These are phyloP conservation scores for Alligator mississippiensis DNA, from an alignment of 2,113 vertebrate species.

Conservation along the genomic window DNA sequence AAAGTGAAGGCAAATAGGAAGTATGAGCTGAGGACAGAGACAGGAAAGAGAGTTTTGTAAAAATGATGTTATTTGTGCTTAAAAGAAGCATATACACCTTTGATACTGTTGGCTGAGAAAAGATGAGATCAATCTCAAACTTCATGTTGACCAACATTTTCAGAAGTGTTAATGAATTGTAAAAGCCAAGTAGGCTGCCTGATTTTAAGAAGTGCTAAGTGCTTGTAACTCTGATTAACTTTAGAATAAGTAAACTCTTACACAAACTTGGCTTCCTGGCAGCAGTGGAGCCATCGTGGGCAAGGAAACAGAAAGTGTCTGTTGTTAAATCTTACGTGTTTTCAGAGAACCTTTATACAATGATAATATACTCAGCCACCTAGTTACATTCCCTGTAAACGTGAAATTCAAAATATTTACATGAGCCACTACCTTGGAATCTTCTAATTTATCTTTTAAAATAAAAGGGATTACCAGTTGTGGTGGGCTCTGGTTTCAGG, in stretches of 20 bases:
- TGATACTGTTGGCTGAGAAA: background rate
- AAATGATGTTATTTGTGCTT: background rate
- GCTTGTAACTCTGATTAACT: background rate
- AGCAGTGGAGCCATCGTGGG: background rate
- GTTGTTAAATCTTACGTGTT: background rate
- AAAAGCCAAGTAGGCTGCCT: background rate
- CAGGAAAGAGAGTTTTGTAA: background rate
- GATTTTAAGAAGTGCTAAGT: background rate
- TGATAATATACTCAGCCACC: rapidly evolving
- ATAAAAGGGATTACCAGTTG: background rate
- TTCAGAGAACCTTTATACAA: background rate
- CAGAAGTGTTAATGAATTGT: background rate
- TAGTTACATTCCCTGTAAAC: background rate
- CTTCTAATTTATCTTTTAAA: background rate
- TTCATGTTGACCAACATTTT: background rate
- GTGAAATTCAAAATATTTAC: constrained; percentile 6
- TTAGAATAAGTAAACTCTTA: background rate
- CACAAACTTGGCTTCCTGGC: rapidly evolving
- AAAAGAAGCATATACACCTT: background rate
- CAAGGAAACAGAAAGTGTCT: background rate
- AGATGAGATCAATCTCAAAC: background rate
- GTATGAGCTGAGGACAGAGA: background rate
- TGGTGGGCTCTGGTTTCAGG: rapidly evolving
- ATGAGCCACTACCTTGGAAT: background rate
- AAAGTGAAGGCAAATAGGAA: background rate